Percentiles rank a stretch among this genome's conserved stretches.
Evolutionary conservation across 1,140 invertebrate genomes (phyloP).

Genomic region (Halesus radiatus): DNA sequence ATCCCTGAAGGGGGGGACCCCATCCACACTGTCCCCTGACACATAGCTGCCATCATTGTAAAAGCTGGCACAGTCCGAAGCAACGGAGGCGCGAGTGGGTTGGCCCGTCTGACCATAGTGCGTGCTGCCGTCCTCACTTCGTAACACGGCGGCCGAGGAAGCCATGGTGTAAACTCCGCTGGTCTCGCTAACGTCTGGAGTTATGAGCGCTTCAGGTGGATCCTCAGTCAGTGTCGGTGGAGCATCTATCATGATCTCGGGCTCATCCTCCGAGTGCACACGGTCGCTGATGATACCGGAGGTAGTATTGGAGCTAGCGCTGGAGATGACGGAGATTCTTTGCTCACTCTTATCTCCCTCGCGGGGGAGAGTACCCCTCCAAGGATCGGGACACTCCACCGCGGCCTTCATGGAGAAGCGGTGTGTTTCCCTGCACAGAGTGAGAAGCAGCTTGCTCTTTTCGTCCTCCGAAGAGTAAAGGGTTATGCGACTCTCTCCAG

Average conservation of each 20-base stretch:
- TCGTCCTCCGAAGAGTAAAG: conserved; percentile 92
- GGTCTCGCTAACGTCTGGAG: conserved; percentile 76
- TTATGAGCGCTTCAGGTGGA: conserved; percentile 63
- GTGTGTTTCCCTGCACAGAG: conserved; percentile 91
- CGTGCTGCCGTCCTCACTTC: conserved; percentile 46
- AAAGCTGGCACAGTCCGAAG: conserved; percentile 52
- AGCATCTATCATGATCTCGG: conserved; percentile 86
- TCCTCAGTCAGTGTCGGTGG: conserved; percentile 74
- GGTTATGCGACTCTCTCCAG: conserved; percentile 88
- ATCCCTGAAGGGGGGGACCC: conserved; percentile 66
- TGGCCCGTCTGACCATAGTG: conserved; percentile 14
- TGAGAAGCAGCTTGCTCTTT: conserved; percentile 90
- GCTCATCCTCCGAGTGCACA: conserved; percentile 93
- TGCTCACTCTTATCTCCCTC: conserved; percentile 80
- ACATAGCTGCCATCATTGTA: conserved; percentile 50
- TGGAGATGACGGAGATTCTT: conserved; percentile 91
- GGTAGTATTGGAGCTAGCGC: conserved; percentile 87
- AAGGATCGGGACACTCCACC: conserved; percentile 82
- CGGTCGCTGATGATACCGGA: conserved; percentile 95
- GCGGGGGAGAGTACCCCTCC: conserved; percentile 76
- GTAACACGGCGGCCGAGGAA: conserved; percentile 70
- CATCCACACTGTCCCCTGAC: conserved; percentile 51
- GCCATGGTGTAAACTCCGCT: conserved; percentile 83
- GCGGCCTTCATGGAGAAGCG: conserved; percentile 95
- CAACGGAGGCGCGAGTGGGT: conserved; percentile 25